phyloP scores from a whole-genome alignment of 1,140 invertebrate genomes.

The Matsumurasca onukii region DNA sequence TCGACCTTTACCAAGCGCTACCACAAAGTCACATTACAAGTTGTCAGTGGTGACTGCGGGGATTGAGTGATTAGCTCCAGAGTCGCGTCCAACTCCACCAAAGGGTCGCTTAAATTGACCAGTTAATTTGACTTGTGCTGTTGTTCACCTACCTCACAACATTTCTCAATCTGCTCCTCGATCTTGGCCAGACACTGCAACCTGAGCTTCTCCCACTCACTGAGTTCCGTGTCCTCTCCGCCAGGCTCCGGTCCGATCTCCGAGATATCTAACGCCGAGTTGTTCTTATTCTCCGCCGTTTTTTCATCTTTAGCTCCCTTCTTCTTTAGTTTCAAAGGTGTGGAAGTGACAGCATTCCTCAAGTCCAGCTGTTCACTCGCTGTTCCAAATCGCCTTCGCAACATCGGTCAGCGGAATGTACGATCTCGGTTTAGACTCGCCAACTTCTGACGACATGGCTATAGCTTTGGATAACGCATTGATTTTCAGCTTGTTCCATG shows the following conservation, averaged over 20 bases:
- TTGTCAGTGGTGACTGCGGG: too few species aligned
- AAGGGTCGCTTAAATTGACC: too few species aligned
- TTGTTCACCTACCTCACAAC: not conserved
- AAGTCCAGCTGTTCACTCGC: not conserved
- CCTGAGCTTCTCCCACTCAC: not conserved
- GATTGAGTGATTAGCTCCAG: too few species aligned
- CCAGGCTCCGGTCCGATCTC: not conserved
- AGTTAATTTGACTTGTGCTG: too few species aligned
- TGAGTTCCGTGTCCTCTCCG: not conserved
- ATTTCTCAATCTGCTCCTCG: slow-evolving; percentile 1
- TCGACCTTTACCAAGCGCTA: too few species aligned
- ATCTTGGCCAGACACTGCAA: not conserved
- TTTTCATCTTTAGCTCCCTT: not conserved
- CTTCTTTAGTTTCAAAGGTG: slow-evolving; percentile 9
- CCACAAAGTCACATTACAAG: too few species aligned
- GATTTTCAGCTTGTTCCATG: slow-evolving; percentile 8
- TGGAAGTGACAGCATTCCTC: not conserved
- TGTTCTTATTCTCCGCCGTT: not conserved
- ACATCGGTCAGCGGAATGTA: not conserved
- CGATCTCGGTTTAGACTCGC: not conserved
- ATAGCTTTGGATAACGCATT: slow-evolving; percentile 21
- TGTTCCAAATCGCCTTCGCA: not conserved
- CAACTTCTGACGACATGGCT: not conserved
- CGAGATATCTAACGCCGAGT: not conserved
- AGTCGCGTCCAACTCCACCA: too few species aligned